phyloP scores from a whole-genome alignment of 2,797 vertebrate genomes.

The Iguana delicatissima region DNA sequence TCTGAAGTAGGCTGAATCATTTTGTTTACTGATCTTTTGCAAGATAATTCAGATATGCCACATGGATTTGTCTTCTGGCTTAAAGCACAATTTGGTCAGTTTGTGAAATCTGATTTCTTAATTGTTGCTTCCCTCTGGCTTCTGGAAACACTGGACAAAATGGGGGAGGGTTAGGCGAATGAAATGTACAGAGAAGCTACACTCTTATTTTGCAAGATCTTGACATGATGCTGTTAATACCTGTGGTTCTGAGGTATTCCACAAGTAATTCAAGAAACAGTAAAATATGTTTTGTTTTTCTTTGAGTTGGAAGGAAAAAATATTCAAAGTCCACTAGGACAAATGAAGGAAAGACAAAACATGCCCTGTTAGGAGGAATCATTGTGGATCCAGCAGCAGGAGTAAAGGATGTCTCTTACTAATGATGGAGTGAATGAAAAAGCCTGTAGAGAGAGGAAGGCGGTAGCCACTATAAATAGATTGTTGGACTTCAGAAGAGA shows the following conservation, averaged over 20 bases:
- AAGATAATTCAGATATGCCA: not conserved
- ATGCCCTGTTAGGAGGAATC: not conserved
- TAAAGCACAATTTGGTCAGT: not conserved
- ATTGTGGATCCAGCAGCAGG: not conserved
- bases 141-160: not conserved
- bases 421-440: slow-evolving; percentile 31
- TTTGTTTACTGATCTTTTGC: not conserved
- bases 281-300: not conserved
- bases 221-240: not conserved
- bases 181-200: not conserved
- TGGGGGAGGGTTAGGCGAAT: not conserved
- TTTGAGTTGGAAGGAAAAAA: not conserved
- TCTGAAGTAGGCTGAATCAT: not conserved
- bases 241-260: not conserved
- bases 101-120: not conserved
- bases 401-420: slow-evolving; percentile 12
- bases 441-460: not conserved
- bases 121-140: not conserved
- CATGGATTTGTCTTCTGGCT: not conserved
- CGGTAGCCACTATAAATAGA: slow-evolving; percentile 11
- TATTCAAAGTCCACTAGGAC: not conserved
- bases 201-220: not conserved
- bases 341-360: slow-evolving; percentile 27
- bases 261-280: not conserved
- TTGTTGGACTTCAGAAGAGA: slow-evolving; percentile 19